These are phyloP conservation scores for Chinchilla lanigera DNA, from an alignment of 2,113 vertebrate genomes.

Conservation along the genomic window DNA sequence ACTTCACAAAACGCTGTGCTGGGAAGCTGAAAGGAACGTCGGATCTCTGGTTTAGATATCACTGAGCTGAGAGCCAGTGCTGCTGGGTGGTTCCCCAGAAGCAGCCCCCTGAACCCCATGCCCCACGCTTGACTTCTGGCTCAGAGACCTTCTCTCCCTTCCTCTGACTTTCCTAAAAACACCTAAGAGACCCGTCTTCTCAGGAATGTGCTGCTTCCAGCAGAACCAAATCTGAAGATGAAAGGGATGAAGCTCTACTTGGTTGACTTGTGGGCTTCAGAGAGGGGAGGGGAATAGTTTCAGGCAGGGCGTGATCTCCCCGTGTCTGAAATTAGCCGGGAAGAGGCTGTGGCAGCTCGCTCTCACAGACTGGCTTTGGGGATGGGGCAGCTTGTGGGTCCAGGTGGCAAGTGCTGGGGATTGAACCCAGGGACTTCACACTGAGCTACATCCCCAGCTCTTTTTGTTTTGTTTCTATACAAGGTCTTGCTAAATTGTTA, in stretches of 20 bases:
- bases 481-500: neutral
- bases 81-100: fast-evolving
- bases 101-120: neutral
- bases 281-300: neutral
- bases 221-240: neutral
- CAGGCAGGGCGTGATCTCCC: neutral
- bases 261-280: neutral
- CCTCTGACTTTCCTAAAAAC: neutral
- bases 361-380: neutral
- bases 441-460: neutral
- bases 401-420: neutral
- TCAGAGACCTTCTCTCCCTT: neutral
- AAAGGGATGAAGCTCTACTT: neutral
- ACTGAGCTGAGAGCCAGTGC: neutral
- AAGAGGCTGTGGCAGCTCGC: neutral
- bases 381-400: neutral
- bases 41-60: neutral
- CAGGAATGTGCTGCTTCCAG: neutral
- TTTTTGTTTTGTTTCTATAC: neutral
- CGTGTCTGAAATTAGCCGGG: neutral
- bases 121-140: no score
- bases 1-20: neutral
- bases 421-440: no score
- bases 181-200: neutral
- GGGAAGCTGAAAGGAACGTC: neutral